Evolutionary conservation across 2,888 invertebrate genomes (phyloP).

Genomic region (Orchesella flavescens): DNA sequence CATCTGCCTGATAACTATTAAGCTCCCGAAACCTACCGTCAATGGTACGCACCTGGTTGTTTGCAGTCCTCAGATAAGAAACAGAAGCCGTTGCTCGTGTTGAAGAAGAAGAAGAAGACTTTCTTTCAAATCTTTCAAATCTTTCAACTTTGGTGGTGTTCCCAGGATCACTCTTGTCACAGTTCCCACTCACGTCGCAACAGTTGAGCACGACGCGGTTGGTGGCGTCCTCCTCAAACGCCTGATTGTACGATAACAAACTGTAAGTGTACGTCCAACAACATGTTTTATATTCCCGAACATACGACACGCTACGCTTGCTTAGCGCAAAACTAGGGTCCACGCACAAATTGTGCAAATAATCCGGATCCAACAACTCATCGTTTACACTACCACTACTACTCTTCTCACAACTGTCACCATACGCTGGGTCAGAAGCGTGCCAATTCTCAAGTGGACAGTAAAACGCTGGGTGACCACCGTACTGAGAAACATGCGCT

Average conservation of each 20-base stretch:
- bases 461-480: slow-evolving; percentile 72
- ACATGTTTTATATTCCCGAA: slow-evolving; percentile 59
- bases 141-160: neutral
- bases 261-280: slow-evolving; percentile 69
- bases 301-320: neutral
- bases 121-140: no score
- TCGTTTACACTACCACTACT: neutral
- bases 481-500: slow-evolving; percentile 70
- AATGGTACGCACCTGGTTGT: slow-evolving; percentile 32
- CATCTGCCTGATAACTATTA: slow-evolving; percentile 4
- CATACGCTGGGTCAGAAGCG: slow-evolving; percentile 61
- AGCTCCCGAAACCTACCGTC: slow-evolving; percentile 48
- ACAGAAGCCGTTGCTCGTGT: neutral
- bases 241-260: slow-evolving; percentile 33
- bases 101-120: neutral
- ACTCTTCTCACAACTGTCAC: neutral
- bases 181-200: slow-evolving; percentile 52
- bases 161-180: slow-evolving; percentile 39
- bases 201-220: slow-evolving; percentile 65
- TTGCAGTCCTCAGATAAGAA: slow-evolving; percentile 7
- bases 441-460: slow-evolving; percentile 66
- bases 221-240: slow-evolving; percentile 13
- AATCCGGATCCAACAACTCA: slow-evolving; percentile 30
- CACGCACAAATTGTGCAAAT: slow-evolving; percentile 50
- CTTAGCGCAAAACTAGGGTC: neutral